Base-by-base conservation (phyloP, 2,888 invertebrate genomes). In the Drosophila pseudotakahashii region DNA sequence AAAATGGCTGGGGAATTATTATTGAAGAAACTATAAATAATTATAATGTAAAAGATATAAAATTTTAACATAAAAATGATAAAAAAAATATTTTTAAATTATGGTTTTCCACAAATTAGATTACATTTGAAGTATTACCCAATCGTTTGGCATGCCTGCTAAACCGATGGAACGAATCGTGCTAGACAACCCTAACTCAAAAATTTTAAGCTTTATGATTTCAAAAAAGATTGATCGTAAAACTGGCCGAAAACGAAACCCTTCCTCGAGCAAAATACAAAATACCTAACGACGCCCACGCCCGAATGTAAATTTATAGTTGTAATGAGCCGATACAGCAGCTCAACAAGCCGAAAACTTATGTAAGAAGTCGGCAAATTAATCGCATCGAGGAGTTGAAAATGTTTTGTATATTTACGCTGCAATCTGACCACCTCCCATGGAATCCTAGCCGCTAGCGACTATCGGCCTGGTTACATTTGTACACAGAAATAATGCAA, bases 361-460 rank as follows among this genome's bases (percentile, higher is more conserved):
- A 64, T 64, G 53, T 53, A 66, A 66, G 61, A 44, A 44, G 52
- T 41, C 50, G n/a, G 51, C 44, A 51, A 68, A 67, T 67, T 47
- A 68, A 67, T 58, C 30, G 42, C 13, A 50, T 44, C 16, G 37
- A 37, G 50, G 61, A 55, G 68, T 34, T 9, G 13, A n/a, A 37
- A 50, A 7, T 42, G 32, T 41, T 30, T 62, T 45, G 23, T 62
- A 45, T 62, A 45, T 47, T 52, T 64, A n/a, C 37, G 36, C 14
- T 36, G 19, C 37, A 50, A 50, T 44, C 36, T 50, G 50, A 62
- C 50, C 61, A 42, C 61, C 63, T 50, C 42, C 42, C 10, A 51
- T 54, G 34, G 39, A 47, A 53, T 64, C 54, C 44, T 14, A 54
- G 64, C 74, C 60, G 19, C 39, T 4, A 54, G 66, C 72, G 1